Percentiles rank a stretch among this genome's conserved stretches.
Evolutionary conservation across 2,113 vertebrate genomes (phyloP).

Genomic region (Scalopus aquaticus): DNA sequence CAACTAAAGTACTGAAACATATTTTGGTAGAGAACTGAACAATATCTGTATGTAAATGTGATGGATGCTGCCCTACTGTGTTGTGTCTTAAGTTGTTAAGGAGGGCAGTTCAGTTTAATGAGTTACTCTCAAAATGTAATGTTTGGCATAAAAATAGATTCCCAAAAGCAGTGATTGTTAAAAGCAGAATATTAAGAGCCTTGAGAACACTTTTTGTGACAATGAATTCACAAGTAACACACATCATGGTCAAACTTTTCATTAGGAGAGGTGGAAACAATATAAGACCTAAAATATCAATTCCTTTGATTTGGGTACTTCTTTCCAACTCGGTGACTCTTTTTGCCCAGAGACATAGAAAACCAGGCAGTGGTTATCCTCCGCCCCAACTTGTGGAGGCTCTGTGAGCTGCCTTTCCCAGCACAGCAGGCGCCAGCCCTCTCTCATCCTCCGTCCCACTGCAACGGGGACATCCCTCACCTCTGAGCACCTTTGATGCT

Average conservation of each 20-base stretch:
- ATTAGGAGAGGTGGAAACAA: slow-evolving; percentile 7
- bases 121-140: slow-evolving; percentile 10
- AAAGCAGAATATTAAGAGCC: slow-evolving; percentile 28
- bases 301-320: background rate
- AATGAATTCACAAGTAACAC: slow-evolving; percentile 15
- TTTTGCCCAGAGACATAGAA: slow-evolving; percentile 1
- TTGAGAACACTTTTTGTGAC: background rate
- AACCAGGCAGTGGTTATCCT: background rate
- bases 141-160: slow-evolving; percentile 32
- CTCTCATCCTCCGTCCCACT: background rate
- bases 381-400: background rate
- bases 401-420: background rate
- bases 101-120: background rate
- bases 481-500: background rate
- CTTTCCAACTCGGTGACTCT: background rate
- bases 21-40: background rate
- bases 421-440: background rate
- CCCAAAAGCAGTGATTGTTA: background rate
- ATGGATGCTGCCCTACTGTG: background rate
- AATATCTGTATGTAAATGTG: background rate
- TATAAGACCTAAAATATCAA: background rate
- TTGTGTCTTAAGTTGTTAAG: background rate
- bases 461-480: background rate
- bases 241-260: background rate
- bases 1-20: background rate